phyloP scores from a whole-genome alignment of 2,113 vertebrate species.

The Perognathus longimembris region DNA sequence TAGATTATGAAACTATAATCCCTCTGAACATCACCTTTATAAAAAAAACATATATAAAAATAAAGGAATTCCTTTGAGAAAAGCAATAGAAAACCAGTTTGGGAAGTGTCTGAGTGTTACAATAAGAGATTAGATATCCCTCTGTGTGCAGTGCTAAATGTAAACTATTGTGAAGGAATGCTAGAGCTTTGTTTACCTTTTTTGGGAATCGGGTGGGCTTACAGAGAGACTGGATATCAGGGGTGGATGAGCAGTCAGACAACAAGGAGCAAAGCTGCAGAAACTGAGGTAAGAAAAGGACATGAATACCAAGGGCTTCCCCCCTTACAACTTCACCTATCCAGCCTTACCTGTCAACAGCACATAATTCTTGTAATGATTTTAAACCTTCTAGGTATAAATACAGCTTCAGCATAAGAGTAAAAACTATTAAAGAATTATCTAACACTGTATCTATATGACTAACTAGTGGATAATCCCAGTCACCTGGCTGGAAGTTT shows the following conservation, averaged over 20 bases:
- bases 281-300: not conserved
- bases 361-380: not conserved
- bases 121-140: not conserved
- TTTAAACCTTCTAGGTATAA: not conserved
- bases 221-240: not conserved
- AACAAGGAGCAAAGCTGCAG: not conserved
- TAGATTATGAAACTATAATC: no score
- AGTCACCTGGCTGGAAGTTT: not conserved
- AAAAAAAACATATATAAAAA: not conserved
- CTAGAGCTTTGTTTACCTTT: not conserved
- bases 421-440: not conserved
- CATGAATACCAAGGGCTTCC: not conserved
- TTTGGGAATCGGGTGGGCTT: not conserved
- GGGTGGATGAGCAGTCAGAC: not conserved
- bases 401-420: not conserved
- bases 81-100: not conserved
- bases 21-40: no score
- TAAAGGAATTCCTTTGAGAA: not conserved
- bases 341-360: not conserved
- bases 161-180: not conserved
- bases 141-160: not conserved
- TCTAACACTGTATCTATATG: not conserved
- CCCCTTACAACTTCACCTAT: not conserved
- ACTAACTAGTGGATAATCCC: slow-evolving; percentile 6
- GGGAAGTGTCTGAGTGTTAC: not conserved